phyloP scores from a whole-genome alignment of 2,797 vertebrate species.

The Fringilla coelebs region DNA sequence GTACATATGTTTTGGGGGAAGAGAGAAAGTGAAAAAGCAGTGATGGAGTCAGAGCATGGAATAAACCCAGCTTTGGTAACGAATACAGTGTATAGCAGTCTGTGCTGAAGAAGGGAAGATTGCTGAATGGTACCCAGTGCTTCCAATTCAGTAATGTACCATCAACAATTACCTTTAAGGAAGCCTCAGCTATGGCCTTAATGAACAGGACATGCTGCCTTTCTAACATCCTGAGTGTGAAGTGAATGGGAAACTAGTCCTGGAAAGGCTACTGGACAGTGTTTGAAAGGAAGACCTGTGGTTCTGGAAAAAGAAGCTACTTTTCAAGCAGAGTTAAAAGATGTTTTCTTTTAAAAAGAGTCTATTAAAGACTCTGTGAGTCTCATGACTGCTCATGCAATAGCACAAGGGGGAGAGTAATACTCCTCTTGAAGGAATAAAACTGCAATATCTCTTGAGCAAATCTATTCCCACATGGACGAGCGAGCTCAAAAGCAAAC shows the following conservation, averaged over 20 bases:
- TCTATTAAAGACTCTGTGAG: neutral
- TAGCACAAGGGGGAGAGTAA: neutral
- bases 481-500: neutral
- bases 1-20: constrained; percentile 46
- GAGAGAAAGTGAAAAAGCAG: constrained; percentile 11
- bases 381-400: neutral
- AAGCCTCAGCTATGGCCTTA: neutral
- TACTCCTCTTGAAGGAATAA: neutral
- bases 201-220: neutral
- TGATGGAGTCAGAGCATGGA: constrained; percentile 17
- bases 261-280: neutral
- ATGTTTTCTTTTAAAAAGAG: neutral
- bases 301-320: neutral
- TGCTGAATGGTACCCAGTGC: neutral
- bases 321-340: neutral
- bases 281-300: neutral
- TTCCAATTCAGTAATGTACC: neutral
- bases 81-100: neutral
- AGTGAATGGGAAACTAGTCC: neutral
- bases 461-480: neutral
- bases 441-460: neutral
- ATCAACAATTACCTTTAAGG: neutral
- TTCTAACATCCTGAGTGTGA: neutral
- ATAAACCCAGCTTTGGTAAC: neutral
- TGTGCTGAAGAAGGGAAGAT: neutral